Percentiles rank a stretch among this genome's conserved stretches.
Conservation (phyloP, 2,797 vertebrate species). For the Rhinogobio ventralis region DNA sequence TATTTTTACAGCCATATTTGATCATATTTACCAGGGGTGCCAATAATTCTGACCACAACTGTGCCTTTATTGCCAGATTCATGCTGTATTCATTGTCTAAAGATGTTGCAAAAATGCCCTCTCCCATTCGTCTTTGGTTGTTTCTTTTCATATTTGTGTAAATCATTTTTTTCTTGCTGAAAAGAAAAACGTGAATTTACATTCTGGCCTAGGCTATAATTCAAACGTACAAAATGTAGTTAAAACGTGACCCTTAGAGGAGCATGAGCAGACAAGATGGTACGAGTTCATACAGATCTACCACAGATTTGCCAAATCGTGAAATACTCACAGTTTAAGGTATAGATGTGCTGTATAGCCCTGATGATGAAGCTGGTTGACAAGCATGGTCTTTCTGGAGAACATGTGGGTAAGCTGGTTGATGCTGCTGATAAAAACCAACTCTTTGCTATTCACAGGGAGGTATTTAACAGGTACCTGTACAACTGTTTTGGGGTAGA, state of each 20-base stretch:
- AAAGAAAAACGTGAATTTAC: background rate
- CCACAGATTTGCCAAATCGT: background rate
- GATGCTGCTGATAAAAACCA: constrained; percentile 15
- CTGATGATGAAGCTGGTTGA: background rate
- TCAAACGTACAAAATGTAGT: background rate
- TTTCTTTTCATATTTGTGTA: background rate
- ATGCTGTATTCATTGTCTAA: background rate
- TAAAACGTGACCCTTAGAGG: background rate
- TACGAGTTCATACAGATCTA: background rate
- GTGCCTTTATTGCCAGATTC: background rate
- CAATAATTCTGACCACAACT: no score
- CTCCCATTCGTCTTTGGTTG: background rate
- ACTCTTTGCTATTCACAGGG: constrained; percentile 69
- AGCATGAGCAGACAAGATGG: background rate
- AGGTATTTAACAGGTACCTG: constrained; percentile 74
- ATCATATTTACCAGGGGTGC: no score
- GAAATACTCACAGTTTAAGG: background rate
- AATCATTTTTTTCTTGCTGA: background rate
- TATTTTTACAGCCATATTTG: no score
- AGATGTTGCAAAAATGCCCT: background rate
- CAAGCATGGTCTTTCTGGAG: background rate
- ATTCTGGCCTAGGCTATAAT: background rate
- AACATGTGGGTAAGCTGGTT: background rate
- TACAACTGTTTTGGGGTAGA: constrained; percentile 82
- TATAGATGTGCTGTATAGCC: background rate